These are phyloP conservation scores for Maniola hyperantus DNA, from an alignment of 2,888 invertebrate species.

Conservation along the genomic window DNA sequence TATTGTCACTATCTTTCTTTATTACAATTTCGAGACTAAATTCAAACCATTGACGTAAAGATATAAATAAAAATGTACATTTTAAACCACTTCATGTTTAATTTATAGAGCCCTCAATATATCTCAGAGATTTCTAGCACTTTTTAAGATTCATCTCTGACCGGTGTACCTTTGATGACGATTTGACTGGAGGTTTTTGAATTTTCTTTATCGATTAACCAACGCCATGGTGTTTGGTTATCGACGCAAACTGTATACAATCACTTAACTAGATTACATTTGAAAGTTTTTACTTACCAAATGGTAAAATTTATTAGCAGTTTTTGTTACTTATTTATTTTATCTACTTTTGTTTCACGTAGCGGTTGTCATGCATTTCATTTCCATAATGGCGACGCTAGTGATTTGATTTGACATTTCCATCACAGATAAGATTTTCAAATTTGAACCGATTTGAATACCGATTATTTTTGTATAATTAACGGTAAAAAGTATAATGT, in stretches of 20 bases:
- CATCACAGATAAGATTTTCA: slow-evolving; percentile 26
- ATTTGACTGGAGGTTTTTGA: slow-evolving; percentile 42
- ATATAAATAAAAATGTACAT: slow-evolving; percentile 51
- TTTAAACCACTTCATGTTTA: slow-evolving; percentile 45
- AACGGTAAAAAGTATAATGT: neutral
- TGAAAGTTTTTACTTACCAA: slow-evolving; percentile 64
- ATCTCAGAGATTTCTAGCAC: slow-evolving; percentile 29
- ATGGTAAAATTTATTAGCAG: slow-evolving; percentile 54
- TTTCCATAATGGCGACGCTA: slow-evolving; percentile 75
- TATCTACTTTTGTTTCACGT: slow-evolving; percentile 63
- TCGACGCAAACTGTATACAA: neutral
- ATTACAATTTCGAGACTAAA: slow-evolving; percentile 17
- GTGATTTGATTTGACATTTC: slow-evolving; percentile 47
- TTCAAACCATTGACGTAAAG: slow-evolving; percentile 38
- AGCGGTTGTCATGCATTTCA: slow-evolving; percentile 75
- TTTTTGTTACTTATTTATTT: slow-evolving; percentile 73
- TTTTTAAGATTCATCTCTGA: slow-evolving; percentile 48
- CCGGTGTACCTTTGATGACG: slow-evolving; percentile 61
- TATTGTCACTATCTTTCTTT: neutral
- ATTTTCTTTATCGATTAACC: slow-evolving; percentile 43
- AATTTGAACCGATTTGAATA: slow-evolving; percentile 6
- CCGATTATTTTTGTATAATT: slow-evolving; percentile 37
- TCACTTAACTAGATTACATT: slow-evolving; percentile 30
- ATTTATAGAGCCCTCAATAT: slow-evolving; percentile 46
- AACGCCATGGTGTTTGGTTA: slow-evolving; percentile 22